Base-by-base conservation (phyloP, 2,888 invertebrate genomes). In the Melinopterus prodromus region DNA sequence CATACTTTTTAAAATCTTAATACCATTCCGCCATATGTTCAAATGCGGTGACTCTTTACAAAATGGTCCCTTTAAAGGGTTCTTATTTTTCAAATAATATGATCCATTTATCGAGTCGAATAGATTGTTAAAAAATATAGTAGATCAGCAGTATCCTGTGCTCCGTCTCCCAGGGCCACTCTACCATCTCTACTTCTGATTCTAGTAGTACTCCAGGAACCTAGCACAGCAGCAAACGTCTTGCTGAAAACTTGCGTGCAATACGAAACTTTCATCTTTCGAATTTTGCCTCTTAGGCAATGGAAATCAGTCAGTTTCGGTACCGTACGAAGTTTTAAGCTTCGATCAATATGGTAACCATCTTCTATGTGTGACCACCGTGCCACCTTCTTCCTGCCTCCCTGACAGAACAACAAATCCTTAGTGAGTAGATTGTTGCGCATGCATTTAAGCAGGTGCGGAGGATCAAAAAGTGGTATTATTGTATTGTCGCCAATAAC, bases 191-290 rank as follows among this genome's bases (percentile, higher is more conserved):
- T 7, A 53, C 53, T 53, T 9, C 53, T 7, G 53, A 12, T 53
- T 53, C 7, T 12, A 53, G 9, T 12, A 53, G 53, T 9, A 12
- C 53, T 53, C 53, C 53, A 53, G 53, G 53, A 53, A 69, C 69
- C 9, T 6, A 83, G 37, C n/a, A 71, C 80, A 75, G 80, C 82
- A 35, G 83, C 81, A 69, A 84, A 82, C 9, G 84, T 79, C 53
- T 78, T 37, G 77, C 83, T 84, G 16, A 84, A 83, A 6, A 84
- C 79, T 78, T 83, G 84, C 5, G 77, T 79, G 38, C 83, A 82
- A 71, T 72, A 79, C 80, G 82, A 81, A 14, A 83, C 83, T 71
- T 80, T 79, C 81, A 83, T 84, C 81, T 82, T 84, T 78, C 82
- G 76, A 78, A 83, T 84, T 75, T 80, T 81, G 16, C 37, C 81